Evolutionary conservation across 2,113 vertebrate genomes (phyloP).

Genomic region (Symphodus melops): DNA sequence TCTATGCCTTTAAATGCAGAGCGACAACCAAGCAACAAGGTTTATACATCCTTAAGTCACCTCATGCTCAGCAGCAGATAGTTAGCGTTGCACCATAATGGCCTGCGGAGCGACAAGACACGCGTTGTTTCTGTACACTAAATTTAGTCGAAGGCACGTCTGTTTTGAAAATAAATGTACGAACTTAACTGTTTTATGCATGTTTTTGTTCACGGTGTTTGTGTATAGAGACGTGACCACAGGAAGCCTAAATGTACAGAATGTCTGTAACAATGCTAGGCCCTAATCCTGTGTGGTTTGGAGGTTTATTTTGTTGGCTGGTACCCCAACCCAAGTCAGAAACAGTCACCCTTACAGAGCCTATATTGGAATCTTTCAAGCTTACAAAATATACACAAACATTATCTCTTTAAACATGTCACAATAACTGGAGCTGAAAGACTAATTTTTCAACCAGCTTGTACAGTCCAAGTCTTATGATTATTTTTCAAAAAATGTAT

Average conservation of each 20-base stretch:
- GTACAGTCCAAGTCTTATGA: background rate
- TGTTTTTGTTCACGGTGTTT: constrained; percentile 34
- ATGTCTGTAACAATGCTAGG: constrained; percentile 49
- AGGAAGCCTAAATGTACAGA: constrained; percentile 40
- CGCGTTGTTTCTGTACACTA: constrained; percentile 37
- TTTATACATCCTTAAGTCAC: constrained; percentile 56
- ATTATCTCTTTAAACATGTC: constrained; percentile 14
- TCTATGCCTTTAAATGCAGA: background rate
- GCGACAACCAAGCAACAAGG: background rate
- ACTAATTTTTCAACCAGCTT: background rate
- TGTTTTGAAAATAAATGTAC: constrained; percentile 57
- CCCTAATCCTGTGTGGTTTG: constrained; percentile 38
- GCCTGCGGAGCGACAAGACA: constrained; percentile 43
- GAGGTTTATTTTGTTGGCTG: constrained; percentile 55
- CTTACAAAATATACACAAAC: constrained; percentile 49
- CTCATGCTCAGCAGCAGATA: constrained; percentile 38
- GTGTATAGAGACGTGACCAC: constrained; percentile 34
- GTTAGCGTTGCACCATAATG: constrained; percentile 61
- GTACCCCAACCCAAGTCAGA: constrained; percentile 28
- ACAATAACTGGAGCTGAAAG: background rate
- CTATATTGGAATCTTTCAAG: constrained; percentile 38
- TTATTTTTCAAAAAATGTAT: no score
- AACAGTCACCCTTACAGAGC: constrained; percentile 43
- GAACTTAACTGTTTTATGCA: constrained; percentile 51
- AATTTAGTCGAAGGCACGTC: constrained; percentile 62